Evolutionary conservation across 2,888 invertebrate genomes (phyloP).

Genomic region (Phyllotreta cruciferae): DNA sequence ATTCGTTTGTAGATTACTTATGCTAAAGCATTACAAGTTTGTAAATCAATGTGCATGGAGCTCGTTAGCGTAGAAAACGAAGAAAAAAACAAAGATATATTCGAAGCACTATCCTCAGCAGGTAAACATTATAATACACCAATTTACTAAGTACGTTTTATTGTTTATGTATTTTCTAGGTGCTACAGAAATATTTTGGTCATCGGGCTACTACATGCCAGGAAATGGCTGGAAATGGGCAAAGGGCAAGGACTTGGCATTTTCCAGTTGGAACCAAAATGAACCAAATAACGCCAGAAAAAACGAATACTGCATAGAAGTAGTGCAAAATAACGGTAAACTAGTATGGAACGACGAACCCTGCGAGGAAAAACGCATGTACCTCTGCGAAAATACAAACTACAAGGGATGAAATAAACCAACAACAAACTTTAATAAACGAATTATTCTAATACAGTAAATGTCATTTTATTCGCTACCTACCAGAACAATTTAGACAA

Average conservation of each 20-base stretch:
- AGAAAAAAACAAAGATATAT: constrained; percentile 16
- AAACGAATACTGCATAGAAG: constrained; percentile 26
- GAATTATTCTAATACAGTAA: too few species aligned
- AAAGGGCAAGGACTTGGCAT: neutral
- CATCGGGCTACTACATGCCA: constrained; percentile 14
- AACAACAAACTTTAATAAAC: too few species aligned
- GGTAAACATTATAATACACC: neutral
- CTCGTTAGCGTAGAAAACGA: constrained; percentile 20
- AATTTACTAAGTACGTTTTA: neutral
- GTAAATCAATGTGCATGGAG: constrained; percentile 17
- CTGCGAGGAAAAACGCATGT: constrained; percentile 22
- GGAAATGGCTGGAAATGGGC: constrained; percentile 22
- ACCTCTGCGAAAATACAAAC: constrained; percentile 21
- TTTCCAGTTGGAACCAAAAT: constrained; percentile 15
- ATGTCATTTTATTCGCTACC: too few species aligned
- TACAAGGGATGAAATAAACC: too few species aligned
- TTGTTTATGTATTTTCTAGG: constrained; percentile 1
- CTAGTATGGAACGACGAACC: constrained; percentile 30
- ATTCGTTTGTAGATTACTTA: constrained; percentile 13
- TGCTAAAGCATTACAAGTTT: constrained; percentile 12
- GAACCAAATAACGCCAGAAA: constrained; percentile 28
- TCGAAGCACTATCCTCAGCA: neutral
- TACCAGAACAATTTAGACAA: too few species aligned
- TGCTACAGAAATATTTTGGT: constrained; percentile 17
- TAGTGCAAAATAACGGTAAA: neutral